Evolutionary conservation across 2,797 vertebrate genomes (phyloP), one percentile per base, ranked within the genome.

Genomic region (Mormyrus proboscirostris): DNA sequence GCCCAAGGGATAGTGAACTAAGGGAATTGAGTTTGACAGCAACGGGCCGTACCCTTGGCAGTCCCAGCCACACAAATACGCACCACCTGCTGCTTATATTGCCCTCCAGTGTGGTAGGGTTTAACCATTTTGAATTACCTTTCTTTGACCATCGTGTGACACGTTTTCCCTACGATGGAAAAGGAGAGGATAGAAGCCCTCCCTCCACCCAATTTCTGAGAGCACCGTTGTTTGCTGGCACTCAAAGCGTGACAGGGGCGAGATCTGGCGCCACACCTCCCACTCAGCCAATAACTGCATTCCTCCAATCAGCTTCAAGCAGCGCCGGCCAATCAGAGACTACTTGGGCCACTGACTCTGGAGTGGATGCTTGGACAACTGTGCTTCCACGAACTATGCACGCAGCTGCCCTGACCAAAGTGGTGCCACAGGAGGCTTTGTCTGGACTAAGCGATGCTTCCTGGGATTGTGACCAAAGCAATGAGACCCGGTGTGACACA

Each of bases 291-390:
- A 85, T 88, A 38, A 49, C 89, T 90, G 90, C 89, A 90, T 92
- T 93, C 91, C 91, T 88, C 19, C 86, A 88, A 88, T 22, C 90
- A 14, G 12, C 90, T 91, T 84, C 4, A 49, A 83, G 89, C 89
- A 25, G 83, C 88, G 14, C 38, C 73, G 1, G 89, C 86, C 87
- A 91, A 44, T 85, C 53, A 53, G 25, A 62, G 41, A 87, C 88
- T 59, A 47, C 79, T 87, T 38, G 51, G 76, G 88, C 89, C 55
- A 65, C 84, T 83, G 88, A 87, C 55, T 84, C 90, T 89, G 89
- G 65, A 76, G 88, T 49, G 47, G 73, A 86, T 33, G 38, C 69
- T n/a, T 33, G 12, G 86, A 33, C 41, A 29, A 62, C 44, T 33
- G 76, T 7, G 8, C 38, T 14, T 69, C 89, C 19, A n/a, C 50